phyloP scores from a whole-genome alignment of 2,113 vertebrate genomes.

The Choloepus hoffmanni region DNA sequence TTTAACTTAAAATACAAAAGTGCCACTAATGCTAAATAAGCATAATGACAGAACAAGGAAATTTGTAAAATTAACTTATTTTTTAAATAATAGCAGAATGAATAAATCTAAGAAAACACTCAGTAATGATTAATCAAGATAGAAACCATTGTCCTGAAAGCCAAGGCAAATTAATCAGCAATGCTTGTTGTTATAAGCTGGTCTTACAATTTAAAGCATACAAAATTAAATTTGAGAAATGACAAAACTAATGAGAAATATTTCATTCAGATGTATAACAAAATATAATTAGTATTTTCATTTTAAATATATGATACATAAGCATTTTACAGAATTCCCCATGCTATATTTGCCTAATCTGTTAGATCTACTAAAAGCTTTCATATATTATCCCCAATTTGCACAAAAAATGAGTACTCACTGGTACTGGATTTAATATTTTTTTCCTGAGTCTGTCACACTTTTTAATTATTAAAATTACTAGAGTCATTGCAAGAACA shows the following conservation, averaged over 20 bases:
- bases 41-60: slow-evolving; percentile 82
- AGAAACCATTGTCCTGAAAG: slow-evolving; percentile 30
- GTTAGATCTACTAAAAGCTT: neutral
- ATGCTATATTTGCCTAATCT: neutral
- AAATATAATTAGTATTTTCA: neutral
- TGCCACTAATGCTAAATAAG: slow-evolving; percentile 88
- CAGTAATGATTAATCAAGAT: slow-evolving; percentile 63
- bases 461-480: neutral
- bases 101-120: slow-evolving; percentile 58
- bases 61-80: slow-evolving; percentile 81
- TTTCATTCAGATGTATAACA: neutral
- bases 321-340: neutral
- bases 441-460: neutral
- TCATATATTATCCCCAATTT: neutral
- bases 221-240: neutral
- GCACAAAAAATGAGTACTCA: neutral
- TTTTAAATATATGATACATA: neutral
- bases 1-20: slow-evolving; percentile 85
- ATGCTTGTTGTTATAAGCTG: neutral
- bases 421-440: neutral
- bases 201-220: neutral
- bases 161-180: slow-evolving; percentile 39
- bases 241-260: neutral
- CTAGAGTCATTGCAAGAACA: neutral
- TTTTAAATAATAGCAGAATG: slow-evolving; percentile 62